Percentiles rank a stretch among this genome's conserved stretches.
These are phyloP conservation scores for Leuciscus idus DNA, from an alignment of 2,113 vertebrate genomes.

Conservation along the genomic window DNA sequence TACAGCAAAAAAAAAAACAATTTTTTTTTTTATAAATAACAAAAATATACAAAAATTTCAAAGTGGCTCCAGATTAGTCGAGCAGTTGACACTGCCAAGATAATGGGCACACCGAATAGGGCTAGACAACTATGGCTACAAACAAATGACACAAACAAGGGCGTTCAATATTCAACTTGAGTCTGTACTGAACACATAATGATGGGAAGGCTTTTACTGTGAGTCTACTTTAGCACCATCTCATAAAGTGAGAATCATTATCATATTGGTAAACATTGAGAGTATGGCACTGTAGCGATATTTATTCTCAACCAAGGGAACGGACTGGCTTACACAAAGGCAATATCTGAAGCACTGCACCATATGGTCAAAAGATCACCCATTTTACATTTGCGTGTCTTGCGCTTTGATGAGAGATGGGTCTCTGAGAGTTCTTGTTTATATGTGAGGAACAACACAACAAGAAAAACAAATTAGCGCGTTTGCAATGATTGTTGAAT, in stretches of 20 bases:
- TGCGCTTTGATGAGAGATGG: constrained; percentile 5
- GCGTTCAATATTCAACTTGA: constrained; percentile 35
- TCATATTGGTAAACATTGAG: constrained; percentile 47
- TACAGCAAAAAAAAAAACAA: constrained; percentile 17
- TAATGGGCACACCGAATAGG: constrained; percentile 51
- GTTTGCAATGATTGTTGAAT: neutral
- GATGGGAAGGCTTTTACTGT: constrained; percentile 55
- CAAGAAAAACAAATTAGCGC: neutral
- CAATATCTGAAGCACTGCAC: neutral
- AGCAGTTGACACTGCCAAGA: constrained; percentile 47
- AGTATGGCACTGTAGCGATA: constrained; percentile 19
- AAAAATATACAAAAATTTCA: neutral
- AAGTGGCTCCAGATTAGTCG: constrained; percentile 29
- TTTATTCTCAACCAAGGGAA: constrained; percentile 2
- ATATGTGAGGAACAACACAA: neutral
- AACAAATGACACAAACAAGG: constrained; percentile 57
- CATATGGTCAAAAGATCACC: neutral
- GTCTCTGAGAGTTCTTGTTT: neutral
- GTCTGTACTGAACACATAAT: constrained; percentile 49
- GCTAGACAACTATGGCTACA: constrained; percentile 48
- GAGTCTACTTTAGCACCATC: constrained; percentile 71
- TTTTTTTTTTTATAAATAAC: neutral
- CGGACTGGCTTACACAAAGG: constrained; percentile 8
- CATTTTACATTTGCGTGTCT: constrained; percentile 25
- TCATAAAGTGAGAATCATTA: constrained; percentile 32